Evolutionary conservation across 2,888 invertebrate species (phyloP), one percentile per base, ranked within the genome.

Genomic region (Sminthurinus aureus): DNA sequence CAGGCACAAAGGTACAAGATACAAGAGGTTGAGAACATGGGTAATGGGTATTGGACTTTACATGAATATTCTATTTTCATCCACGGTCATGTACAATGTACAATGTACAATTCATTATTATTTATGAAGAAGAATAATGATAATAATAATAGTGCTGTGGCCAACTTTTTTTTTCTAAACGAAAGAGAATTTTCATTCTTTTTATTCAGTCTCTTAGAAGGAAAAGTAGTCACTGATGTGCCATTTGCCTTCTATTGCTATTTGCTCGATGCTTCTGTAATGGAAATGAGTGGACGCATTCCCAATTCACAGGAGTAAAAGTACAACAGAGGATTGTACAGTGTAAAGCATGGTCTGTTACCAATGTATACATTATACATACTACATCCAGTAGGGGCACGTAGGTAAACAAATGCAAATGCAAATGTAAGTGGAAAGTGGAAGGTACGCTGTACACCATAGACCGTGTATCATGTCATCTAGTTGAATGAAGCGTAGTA

Each of bases 81-180:
- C 71, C 71, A 71, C 24, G 71, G 71, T 71, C 71, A 71, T 71
- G 26, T 20, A n/a, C 64, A n/a, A n/a, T 71, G 26, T 20, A n/a
- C 64, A n/a, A n/a, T 38, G 38, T 38, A 38, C 76, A 52, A 76
- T 58, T 76, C 76, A 76, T 76, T 76, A 76, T 58, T 76, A 76
- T 76, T 76, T 76, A 76, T 76, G 76, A 76, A 58, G 3, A 73
- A 51, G 4, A 38, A 38, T 1, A 6, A 38, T 38, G 38, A 38
- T 38, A 6, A 38, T 13, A 22, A 18, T 58, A n/a, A 58, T 76
- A 76, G 12, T 22, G 22, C 58, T 15, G 52, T 51, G 58, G 52
- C 50, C 20, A 58, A 69, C 50, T 15, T 78, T 24, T 18, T 24
- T 18, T 38, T 38, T 38, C 1, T 38, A 22, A 51, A 20, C 20